Conservation (phyloP, 2,888 invertebrate genomes). For the Dendrolimus pini region DNA sequence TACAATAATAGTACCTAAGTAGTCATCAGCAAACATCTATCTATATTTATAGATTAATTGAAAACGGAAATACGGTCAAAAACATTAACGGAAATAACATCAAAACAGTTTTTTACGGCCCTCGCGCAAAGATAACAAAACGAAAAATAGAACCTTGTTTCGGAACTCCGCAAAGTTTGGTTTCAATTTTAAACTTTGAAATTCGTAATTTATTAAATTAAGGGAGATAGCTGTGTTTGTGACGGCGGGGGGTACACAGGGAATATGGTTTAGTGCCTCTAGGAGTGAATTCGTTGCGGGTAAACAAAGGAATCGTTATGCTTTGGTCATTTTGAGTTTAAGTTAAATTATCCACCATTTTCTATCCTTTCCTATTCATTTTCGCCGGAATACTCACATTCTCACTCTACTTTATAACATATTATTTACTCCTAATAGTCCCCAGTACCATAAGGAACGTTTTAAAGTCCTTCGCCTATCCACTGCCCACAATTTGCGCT, state of each 20-base stretch:
- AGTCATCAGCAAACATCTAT: too few species aligned
- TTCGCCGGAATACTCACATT: too few species aligned
- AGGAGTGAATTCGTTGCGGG: background rate
- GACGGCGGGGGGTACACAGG: background rate
- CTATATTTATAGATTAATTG: too few species aligned
- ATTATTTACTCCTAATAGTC: too few species aligned
- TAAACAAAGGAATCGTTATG: too few species aligned
- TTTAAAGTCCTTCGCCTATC: too few species aligned
- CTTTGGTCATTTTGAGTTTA: too few species aligned
- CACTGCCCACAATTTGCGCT: too few species aligned
- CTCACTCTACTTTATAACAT: background rate
- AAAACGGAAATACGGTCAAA: background rate
- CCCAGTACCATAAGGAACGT: too few species aligned
- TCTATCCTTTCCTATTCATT: too few species aligned
- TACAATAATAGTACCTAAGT: too few species aligned
- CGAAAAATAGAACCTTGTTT: background rate
- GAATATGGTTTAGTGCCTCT: background rate
- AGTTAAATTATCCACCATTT: too few species aligned
- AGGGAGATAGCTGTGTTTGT: constrained; percentile 3
- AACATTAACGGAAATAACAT: background rate
- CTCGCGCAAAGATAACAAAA: background rate
- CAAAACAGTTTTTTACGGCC: background rate
- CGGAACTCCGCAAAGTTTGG: constrained; percentile 2
- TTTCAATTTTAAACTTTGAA: constrained; percentile 9
- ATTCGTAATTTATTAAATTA: constrained; percentile 7